phyloP scores from a whole-genome alignment of 2,888 invertebrate species.

The Drosophila peninsularis region DNA sequence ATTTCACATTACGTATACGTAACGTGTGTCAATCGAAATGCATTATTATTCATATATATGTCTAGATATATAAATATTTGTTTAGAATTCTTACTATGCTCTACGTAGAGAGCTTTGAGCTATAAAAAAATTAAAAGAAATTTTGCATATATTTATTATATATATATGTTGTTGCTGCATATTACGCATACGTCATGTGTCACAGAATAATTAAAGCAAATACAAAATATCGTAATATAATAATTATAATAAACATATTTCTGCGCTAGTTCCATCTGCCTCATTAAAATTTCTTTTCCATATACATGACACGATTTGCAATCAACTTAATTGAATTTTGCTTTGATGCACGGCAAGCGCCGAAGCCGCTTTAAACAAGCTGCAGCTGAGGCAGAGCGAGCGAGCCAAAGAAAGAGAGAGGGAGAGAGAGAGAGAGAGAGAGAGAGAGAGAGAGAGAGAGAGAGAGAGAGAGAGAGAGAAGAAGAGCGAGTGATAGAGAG shows the following conservation, averaged over 20 bases:
- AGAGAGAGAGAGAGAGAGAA: background rate
- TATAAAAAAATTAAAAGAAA: background rate
- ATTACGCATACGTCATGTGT: constrained; percentile 27
- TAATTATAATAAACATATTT: constrained; percentile 6
- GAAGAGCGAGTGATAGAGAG: background rate
- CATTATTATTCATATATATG: background rate
- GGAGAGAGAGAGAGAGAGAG: background rate
- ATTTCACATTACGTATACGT: constrained; percentile 40
- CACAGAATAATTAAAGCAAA: background rate
- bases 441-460: background rate
- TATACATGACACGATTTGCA: constrained; percentile 61
- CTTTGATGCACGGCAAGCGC: constrained; percentile 64
- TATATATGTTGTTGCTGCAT: background rate
- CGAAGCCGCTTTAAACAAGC: constrained; percentile 32
- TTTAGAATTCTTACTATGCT: background rate
- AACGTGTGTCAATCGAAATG: background rate
- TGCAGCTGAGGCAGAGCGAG: constrained; percentile 3
- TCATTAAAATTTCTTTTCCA: constrained; percentile 30
- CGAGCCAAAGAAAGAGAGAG: background rate
- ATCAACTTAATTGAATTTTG: constrained; percentile 79
- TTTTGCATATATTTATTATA: too few species aligned
- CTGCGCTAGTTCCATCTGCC: constrained; percentile 4
- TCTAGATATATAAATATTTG: background rate
- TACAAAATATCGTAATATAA: background rate
- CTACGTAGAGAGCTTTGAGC: background rate